Conservation (phyloP, 2,113 vertebrate genomes). For the Urocolius indicus region DNA sequence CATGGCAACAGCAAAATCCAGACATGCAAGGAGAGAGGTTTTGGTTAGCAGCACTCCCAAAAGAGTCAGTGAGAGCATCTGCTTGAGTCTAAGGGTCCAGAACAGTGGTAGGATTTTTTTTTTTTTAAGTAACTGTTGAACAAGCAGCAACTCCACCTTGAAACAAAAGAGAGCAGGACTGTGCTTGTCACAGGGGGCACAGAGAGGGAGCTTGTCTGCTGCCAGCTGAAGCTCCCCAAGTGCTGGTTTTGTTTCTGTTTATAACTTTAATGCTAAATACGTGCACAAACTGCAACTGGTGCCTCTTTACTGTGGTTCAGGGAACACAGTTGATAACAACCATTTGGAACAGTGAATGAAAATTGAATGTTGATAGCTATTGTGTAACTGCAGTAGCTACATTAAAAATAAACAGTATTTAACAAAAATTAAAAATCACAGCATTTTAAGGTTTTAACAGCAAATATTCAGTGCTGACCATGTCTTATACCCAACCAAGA, state of each 20-base stretch:
- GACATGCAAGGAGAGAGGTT: fast-evolving
- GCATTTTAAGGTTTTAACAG: neutral
- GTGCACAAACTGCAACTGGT: neutral
- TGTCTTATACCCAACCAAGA: neutral
- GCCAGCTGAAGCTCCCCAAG: neutral
- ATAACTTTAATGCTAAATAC: neutral
- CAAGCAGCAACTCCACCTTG: neutral
- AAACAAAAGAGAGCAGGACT: neutral
- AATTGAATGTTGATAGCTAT: neutral
- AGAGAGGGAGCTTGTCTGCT: neutral
- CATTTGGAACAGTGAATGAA: fast-evolving
- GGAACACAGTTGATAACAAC: neutral
- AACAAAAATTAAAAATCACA: too few relatives aligned
- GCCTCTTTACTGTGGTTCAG: neutral
- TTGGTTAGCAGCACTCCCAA: fast-evolving
- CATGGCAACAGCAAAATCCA: neutral
- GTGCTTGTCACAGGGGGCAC: fast-evolving
- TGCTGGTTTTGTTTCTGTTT: neutral
- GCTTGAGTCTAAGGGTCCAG: neutral
- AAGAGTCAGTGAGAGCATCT: neutral
- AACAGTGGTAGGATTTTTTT: neutral
- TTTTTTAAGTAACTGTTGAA: neutral
- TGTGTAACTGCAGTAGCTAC: neutral
- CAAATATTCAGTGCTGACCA: neutral
- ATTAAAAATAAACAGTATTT: fast-evolving